Base-by-base conservation (phyloP, 1,140 invertebrate genomes). In the Leptinotarsa texana region DNA sequence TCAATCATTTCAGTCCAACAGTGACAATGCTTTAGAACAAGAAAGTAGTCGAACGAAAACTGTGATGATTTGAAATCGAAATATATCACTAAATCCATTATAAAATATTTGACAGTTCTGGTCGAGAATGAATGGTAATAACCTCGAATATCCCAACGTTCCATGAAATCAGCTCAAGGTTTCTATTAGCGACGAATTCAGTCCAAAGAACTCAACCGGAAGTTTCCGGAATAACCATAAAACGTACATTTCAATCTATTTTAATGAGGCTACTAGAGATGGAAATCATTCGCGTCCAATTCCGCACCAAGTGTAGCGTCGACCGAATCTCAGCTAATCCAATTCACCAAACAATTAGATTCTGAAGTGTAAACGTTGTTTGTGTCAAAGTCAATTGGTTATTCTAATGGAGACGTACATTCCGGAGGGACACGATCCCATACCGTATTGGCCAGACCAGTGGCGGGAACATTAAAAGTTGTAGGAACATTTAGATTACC, bases 381-480 rank as follows among this genome's bases (percentile, higher is more conserved):
- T 67, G 62, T 65, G 72, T 73, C 72, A 73, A 73, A 73, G 51
- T 73, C 70, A 70, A 76, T 76, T 76, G 72, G 62, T 72, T 73
- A 76, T 76, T 73, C 75, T 62, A 76, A 73, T 73, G 57, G 71
- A 68, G 74, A 75, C 63, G 72, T 66, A 47, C 33, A 65, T 49
- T 73, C 24, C 62, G 42, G 8, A 6, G 27, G 63, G 33, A 65
- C 22, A 15, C 13, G 62, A 51, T 63, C 47, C 61, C 15, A 72
- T 13, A 66, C 63, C 17, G 13, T 49, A 33, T 24, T 33, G 51
- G 51, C 51, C 13, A 13, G n/a, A 17, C n/a, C 51, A 57, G 51
- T 15, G 51, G 51, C 51, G 51, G 33, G 11, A 42, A 42, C 11
- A 11, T 42, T 42, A 5, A 42, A 11, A 42, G 33, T 42, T 0